A percentile compares a stretch with the other conserved stretches of the same genome.
These are phyloP conservation scores for Metridium senile DNA, from an alignment of 92 coral and sea anemone species.

Conservation along the genomic window DNA sequence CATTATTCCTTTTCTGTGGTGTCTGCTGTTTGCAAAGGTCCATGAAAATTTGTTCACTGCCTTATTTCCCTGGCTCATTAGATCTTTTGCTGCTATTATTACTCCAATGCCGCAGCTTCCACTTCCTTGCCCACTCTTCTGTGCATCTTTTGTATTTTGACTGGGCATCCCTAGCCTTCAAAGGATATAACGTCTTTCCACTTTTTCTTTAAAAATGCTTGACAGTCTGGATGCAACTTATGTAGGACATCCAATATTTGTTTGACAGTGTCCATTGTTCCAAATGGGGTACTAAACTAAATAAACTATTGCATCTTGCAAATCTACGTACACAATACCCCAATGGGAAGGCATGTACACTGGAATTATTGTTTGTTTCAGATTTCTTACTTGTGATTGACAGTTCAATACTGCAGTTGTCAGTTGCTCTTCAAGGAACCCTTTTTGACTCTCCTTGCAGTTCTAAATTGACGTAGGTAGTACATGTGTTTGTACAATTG, in stretches of 20 bases:
- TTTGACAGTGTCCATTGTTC: not conserved
- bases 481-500: not conserved
- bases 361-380: constrained; percentile 3
- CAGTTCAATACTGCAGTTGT: not conserved
- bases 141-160: constrained; percentile 6
- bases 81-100: not conserved
- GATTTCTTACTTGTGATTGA: not conserved
- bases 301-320: not conserved
- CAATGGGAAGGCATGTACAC: constrained; percentile 8
- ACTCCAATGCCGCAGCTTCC: constrained; percentile 24
- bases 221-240: not conserved
- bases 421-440: not conserved
- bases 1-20: not conserved
- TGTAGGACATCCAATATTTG: constrained; percentile 6
- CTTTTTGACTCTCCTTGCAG: not conserved
- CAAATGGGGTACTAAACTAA: not conserved
- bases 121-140: constrained; percentile 3
- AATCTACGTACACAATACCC: constrained; percentile 11
- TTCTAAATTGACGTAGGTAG: not conserved
- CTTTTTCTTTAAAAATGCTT: not conserved
- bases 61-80: not conserved
- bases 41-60: constrained; percentile 4
- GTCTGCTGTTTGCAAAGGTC: not conserved
- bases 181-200: not conserved
- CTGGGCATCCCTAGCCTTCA: constrained; percentile 21